Base-by-base conservation (phyloP, 1,140 invertebrate genomes). In the Papilio xuthus region DNA sequence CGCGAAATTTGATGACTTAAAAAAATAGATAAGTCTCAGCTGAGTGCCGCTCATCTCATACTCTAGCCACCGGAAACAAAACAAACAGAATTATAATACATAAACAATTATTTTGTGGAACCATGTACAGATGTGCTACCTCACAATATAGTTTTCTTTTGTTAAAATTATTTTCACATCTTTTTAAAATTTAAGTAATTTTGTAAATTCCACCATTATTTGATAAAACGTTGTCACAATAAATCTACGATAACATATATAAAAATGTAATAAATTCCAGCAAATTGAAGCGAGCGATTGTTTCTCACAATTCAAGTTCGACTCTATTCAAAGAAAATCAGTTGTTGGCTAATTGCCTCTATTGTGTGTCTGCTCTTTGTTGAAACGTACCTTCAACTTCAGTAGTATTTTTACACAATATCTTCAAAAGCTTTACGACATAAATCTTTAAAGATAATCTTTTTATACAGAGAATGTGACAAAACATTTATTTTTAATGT, bases 11-110 rank as follows among this genome's bases (percentile, higher is more conserved):
- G 60, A 28, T 28, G 60, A 15, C 60, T 67, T 67, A 28, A 67
- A 67, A 67, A 67, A 67, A 67, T 60, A 60, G 56, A 60, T 67
- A 28, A 32, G 32, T 67, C 60, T 67, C 60, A 67, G 60, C 60
- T 28, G 26, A 26, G 60, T 10, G 12, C 56, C 56, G 13, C 56
- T 60, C 20, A 60, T 23, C 10, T 60, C 56, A 60, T 26, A 60
- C 56, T 60, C 56, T 9, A 53, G 56, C 56, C 23, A 60, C 9
- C 56, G 56, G 56, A 15, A 60, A 60, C 9, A 60, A 60, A 26
- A 60, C 2, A 9, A 60, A 53, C 4, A 23, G 23, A 23, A 60
- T 9, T 23, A 60, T 20, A n/a, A n/a, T n/a, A n/a, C n/a, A 28
- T 60, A 60, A 20, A 20, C 50, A 53, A 20, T 9, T 8, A 8